Evolutionary conservation across 2,888 invertebrate genomes (phyloP), one percentile per base, ranked within the genome.

Genomic region (Arrhopalites spinosus): DNA sequence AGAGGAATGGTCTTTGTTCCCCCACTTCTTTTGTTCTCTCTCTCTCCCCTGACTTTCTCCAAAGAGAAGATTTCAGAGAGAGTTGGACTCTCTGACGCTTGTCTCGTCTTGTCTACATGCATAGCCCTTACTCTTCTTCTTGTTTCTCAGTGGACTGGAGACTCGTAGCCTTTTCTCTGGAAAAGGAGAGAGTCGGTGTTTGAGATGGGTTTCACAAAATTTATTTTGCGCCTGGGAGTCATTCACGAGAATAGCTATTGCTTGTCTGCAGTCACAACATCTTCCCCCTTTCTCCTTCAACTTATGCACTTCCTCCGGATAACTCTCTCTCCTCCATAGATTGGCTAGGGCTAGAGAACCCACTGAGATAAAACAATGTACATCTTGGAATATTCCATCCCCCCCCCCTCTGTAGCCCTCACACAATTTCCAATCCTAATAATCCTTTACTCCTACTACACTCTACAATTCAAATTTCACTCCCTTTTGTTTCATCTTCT

Each of bases 221-320:
- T 83, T 83, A 83, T 78, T 81, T 79, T 79, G 80, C 83, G 79
- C 80, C 78, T 78, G 83, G 83, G 83, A 83, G 81, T 80, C 83
- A 82, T 83, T 82, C 78, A 79, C 80, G 81, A 83, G 82, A 83
- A 83, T 83, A 83, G 83, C 83, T 81, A 81, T 81, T 82, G 81
- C 78, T 78, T 78, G 36, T 36, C 77, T 81, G 72, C 75, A 77
- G 78, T 79, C 78, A 74, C 73, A 76, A 63, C 36, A 64, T 53
- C 59, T 59, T 23, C 59, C 27, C 25, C 53, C 53, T n/a, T 20
- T n/a, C 23, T 23, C 53, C 53, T 53, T n/a, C n/a, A 23, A 20
- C n/a, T 53, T 5, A 1, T 59, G 25, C 25, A 25, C 15, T 59
- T 23, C 59, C 23, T 59, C 59, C 25, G 36, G 36, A 36, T 36